Percentiles rank a stretch among this genome's conserved stretches.
These are phyloP conservation scores for Anableps anableps DNA, from an alignment of 2,797 vertebrate species.

Conservation along the genomic window DNA sequence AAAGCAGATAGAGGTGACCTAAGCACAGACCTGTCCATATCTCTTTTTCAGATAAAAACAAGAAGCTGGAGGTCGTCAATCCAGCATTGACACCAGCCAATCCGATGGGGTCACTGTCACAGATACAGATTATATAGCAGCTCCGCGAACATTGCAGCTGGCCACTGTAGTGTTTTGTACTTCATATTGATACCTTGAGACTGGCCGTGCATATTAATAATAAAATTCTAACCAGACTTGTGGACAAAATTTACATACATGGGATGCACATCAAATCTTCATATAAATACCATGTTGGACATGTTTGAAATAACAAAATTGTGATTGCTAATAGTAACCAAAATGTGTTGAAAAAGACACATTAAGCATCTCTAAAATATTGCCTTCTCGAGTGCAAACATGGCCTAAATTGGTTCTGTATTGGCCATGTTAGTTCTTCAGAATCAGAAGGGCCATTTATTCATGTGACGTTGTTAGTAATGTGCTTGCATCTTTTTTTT, in stretches of 20 bases:
- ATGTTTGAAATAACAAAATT: not conserved
- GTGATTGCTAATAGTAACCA: not conserved
- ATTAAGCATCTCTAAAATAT: not conserved
- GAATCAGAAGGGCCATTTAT: too few species aligned
- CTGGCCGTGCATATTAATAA: not conserved
- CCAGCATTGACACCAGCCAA: constrained; percentile 39
- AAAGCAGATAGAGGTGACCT: constrained; percentile 50
- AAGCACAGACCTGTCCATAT: constrained; percentile 26
- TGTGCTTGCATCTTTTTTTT: not conserved
- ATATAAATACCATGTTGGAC: not conserved
- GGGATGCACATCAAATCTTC: not conserved
- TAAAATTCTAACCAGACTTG: not conserved
- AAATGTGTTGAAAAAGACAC: not conserved
- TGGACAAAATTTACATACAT: not conserved
- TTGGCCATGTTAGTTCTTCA: not conserved
- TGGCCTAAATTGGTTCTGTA: not conserved
- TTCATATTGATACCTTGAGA: not conserved
- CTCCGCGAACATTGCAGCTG: constrained; percentile 10
- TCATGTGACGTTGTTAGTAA: not conserved
- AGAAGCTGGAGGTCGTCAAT: constrained; percentile 37
- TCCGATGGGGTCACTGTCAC: constrained; percentile 35
- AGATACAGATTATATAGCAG: constrained; percentile 29
- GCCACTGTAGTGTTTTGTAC: not conserved
- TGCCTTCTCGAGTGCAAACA: not conserved
- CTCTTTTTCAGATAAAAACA: constrained; percentile 47